These are phyloP conservation scores for Bombus waltoni DNA, from an alignment of 1,140 invertebrate species.

Conservation along the genomic window DNA sequence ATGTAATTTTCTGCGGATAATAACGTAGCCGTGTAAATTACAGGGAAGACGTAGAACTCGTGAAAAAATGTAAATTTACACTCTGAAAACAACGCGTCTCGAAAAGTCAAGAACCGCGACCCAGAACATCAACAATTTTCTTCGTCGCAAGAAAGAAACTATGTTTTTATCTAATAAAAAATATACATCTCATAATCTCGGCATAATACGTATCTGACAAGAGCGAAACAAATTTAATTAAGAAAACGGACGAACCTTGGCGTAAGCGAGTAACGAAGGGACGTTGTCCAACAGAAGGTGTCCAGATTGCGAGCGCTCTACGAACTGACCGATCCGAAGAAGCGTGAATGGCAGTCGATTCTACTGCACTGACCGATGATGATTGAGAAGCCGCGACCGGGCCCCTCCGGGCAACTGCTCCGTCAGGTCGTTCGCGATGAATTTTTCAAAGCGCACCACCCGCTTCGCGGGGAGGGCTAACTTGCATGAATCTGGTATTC, in stretches of 20 bases:
- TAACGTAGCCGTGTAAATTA: background rate
- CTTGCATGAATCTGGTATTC: slow-evolving; percentile 81
- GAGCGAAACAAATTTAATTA: background rate
- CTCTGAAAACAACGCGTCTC: background rate
- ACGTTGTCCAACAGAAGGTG: background rate
- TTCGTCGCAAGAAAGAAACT: no score
- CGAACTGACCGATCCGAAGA: background rate
- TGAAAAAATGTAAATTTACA: background rate
- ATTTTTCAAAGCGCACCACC: slow-evolving; percentile 65
- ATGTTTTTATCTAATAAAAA: no score
- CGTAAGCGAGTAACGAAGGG: background rate
- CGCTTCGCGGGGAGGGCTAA: slow-evolving; percentile 77
- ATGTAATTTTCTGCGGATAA: background rate
- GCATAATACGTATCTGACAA: background rate
- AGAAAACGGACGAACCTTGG: slow-evolving; percentile 26
- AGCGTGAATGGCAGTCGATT: slow-evolving; percentile 42
- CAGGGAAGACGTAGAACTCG: background rate
- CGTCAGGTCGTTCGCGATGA: slow-evolving; percentile 45
- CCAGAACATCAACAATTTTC: no score
- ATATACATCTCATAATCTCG: no score
- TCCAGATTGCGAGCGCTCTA: background rate
- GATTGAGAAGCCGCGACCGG: slow-evolving; percentile 32
- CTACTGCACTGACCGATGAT: slow-evolving; percentile 54
- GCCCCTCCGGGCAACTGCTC: slow-evolving; percentile 21
- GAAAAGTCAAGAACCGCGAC: no score